phyloP scores from a whole-genome alignment of 2,888 invertebrate species.

The Trimorus sp. region DNA sequence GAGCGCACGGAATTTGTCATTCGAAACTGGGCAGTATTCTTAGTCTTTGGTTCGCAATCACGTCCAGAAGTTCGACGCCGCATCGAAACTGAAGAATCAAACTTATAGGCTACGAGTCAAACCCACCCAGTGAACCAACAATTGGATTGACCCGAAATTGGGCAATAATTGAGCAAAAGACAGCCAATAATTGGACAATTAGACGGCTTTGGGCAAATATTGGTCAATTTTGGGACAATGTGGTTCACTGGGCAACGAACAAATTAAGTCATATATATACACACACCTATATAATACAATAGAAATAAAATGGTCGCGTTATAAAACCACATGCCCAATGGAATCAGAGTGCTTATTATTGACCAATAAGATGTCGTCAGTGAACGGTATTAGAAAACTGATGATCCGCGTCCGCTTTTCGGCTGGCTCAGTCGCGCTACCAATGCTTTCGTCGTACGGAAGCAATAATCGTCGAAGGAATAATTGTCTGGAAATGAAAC shows the following conservation, averaged over 20 bases:
- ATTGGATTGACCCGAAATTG: too few relatives aligned
- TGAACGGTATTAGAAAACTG: neutral
- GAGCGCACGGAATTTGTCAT: neutral
- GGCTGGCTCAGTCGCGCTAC: neutral
- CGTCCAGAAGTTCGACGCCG: too few relatives aligned
- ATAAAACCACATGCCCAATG: neutral
- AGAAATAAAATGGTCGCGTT: slow-evolving; percentile 11
- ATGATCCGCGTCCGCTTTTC: neutral
- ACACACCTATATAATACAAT: neutral
- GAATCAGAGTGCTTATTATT: neutral
- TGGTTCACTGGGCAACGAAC: neutral
- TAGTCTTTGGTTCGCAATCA: slow-evolving; percentile 34
- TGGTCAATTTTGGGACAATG: too few relatives aligned
- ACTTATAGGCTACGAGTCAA: neutral
- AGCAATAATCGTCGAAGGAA: too few relatives aligned
- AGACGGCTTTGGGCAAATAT: too few relatives aligned
- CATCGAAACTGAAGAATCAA: neutral
- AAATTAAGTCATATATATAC: neutral
- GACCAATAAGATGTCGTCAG: neutral
- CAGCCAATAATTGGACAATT: too few relatives aligned
- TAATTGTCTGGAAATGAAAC: slow-evolving; percentile 42
- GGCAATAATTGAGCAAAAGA: too few relatives aligned
- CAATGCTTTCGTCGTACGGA: too few relatives aligned
- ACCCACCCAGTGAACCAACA: too few relatives aligned
- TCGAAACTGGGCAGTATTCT: slow-evolving; percentile 20